Percentiles rank a stretch among this genome's conserved stretches.
These are phyloP conservation scores for Apis cerana DNA, from an alignment of 1,140 invertebrate species.

Conservation along the genomic window DNA sequence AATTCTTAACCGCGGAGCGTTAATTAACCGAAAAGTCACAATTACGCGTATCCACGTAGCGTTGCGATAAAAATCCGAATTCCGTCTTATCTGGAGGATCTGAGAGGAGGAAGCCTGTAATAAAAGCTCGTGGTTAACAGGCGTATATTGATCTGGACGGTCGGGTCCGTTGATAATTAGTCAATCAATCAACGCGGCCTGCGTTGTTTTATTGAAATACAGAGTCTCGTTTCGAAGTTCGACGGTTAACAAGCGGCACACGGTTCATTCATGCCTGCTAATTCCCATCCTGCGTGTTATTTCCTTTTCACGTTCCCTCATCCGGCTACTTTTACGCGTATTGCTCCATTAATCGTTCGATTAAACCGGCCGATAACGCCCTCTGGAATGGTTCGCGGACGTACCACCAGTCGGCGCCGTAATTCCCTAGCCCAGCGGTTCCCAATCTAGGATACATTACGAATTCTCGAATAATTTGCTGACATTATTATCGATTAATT, in stretches of 20 bases:
- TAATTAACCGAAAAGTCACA: slow-evolving; percentile 41
- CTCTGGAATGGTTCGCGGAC: slow-evolving; percentile 42
- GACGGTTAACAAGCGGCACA: slow-evolving; percentile 62
- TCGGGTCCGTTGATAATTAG: slow-evolving; percentile 66
- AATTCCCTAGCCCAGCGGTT: slow-evolving; percentile 54
- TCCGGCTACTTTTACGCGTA: slow-evolving; percentile 64
- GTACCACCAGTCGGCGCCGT: slow-evolving; percentile 53
- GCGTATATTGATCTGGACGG: slow-evolving; percentile 52
- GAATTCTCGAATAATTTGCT: background rate
- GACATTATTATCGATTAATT: background rate
- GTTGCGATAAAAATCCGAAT: slow-evolving; percentile 36
- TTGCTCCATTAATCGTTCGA: slow-evolving; percentile 72
- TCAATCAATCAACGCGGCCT: slow-evolving; percentile 65
- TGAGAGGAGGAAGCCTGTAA: background rate
- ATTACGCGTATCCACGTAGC: slow-evolving; percentile 2
- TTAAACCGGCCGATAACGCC: slow-evolving; percentile 69
- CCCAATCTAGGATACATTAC: background rate
- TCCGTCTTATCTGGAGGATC: slow-evolving; percentile 32
- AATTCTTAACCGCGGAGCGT: background rate
- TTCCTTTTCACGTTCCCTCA: slow-evolving; percentile 51
- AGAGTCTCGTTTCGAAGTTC: slow-evolving; percentile 22
- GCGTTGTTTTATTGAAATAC: slow-evolving; percentile 61
- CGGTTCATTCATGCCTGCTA: slow-evolving; percentile 51
- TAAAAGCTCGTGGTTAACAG: background rate
- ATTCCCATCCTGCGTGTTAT: slow-evolving; percentile 31